Percentiles rank a stretch among this genome's conserved stretches.
Evolutionary conservation across 2,113 vertebrate genomes (phyloP).

Genomic region (Arvicanthis niloticus): DNA sequence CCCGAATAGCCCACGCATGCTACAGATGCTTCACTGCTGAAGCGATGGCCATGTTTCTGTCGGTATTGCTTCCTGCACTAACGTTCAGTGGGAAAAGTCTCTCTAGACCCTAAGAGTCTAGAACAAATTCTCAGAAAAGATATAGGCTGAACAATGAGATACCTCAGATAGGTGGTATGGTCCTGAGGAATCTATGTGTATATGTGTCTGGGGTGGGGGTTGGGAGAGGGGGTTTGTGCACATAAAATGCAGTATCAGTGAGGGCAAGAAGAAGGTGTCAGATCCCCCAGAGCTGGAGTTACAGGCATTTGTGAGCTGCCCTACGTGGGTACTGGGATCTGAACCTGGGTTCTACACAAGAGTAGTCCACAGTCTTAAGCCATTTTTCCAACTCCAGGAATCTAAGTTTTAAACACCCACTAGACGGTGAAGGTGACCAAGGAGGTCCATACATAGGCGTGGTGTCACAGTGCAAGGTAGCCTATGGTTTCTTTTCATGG

Average conservation of each 20-base stretch:
- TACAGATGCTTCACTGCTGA: background rate
- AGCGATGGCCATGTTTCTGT: background rate
- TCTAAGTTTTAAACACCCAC: background rate
- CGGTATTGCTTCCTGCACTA: background rate
- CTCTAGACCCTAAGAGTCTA: background rate
- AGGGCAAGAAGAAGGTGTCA: background rate
- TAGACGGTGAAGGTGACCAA: background rate
- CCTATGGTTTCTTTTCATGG: background rate
- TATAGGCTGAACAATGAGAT: background rate
- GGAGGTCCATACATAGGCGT: background rate
- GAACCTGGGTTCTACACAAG: background rate
- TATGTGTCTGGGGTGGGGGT: background rate
- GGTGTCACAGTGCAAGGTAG: rapidly evolving
- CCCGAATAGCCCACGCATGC: background rate
- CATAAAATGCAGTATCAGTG: too few relatives aligned
- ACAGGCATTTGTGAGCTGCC: background rate
- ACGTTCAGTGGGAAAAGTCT: background rate
- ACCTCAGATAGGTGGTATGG: background rate
- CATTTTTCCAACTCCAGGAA: background rate
- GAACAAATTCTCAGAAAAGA: background rate
- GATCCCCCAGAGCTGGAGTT: background rate
- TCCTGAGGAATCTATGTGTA: background rate
- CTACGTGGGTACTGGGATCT: background rate
- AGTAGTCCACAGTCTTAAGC: background rate
- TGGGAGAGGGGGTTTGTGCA: background rate